Percentiles rank a stretch among this genome's conserved stretches.
phyloP scores from a whole-genome alignment of 1,140 invertebrate genomes.

The Notospermus geniculatus region DNA sequence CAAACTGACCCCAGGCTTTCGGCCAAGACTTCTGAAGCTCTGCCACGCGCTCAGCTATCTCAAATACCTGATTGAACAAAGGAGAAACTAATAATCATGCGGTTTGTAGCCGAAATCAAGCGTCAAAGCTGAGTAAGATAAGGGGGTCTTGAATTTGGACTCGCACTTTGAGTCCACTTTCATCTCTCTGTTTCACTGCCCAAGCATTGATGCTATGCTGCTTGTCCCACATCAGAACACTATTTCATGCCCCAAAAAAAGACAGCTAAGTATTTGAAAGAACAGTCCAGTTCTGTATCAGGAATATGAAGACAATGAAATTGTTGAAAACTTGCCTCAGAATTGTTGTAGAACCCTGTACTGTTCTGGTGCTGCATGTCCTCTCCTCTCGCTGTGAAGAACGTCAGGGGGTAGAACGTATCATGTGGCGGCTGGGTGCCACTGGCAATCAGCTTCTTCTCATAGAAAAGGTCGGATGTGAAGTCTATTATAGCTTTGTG shows the following conservation, averaged over 20 bases:
- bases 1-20: conserved; percentile 69
- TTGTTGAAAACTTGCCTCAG: conserved; percentile 69
- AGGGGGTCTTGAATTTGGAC: no score
- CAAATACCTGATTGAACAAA: conserved; percentile 60
- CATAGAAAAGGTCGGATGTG: conserved; percentile 81
- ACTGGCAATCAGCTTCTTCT: conserved; percentile 71
- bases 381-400: conserved; percentile 77
- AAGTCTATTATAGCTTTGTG: conserved; percentile 79
- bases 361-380: conserved; percentile 75
- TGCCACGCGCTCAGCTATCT: conserved; percentile 71
- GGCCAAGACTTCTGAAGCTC: conserved; percentile 73
- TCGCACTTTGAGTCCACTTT: no score
- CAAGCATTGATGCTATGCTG: no score
- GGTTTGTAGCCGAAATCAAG: neutral
- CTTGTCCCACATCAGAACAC: no score
- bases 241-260: no score
- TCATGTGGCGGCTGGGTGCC: conserved; percentile 68
- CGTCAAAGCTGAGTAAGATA: no score
- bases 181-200: no score
- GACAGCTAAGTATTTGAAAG: no score
- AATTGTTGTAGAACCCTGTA: conserved; percentile 81
- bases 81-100: neutral
- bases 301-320: no score
- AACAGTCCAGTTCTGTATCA: no score
- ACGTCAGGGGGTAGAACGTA: conserved; percentile 73